These are phyloP conservation scores for Hafferia zeledoni DNA, from an alignment of 2,797 vertebrate species.

Conservation along the genomic window DNA sequence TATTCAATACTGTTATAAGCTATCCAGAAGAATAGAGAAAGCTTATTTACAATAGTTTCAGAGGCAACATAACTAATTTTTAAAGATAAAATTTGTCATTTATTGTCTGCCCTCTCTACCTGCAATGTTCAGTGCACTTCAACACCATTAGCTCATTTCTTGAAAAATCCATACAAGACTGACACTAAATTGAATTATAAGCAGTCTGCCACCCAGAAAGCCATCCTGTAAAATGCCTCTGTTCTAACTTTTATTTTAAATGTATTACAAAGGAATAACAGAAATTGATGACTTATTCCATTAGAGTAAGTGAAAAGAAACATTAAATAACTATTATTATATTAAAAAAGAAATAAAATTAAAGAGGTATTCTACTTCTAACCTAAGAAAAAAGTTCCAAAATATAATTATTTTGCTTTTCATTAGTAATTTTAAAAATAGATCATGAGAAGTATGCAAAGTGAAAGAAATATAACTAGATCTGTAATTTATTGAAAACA, in stretches of 20 bases:
- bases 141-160: neutral
- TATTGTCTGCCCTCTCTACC: neutral
- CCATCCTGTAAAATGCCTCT: neutral
- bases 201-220: neutral
- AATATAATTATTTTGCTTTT: neutral
- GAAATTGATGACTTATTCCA: neutral
- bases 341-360: neutral
- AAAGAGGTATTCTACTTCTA: neutral
- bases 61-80: neutral
- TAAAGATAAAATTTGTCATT: neutral
- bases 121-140: neutral
- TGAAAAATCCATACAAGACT: neutral
- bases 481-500: neutral
- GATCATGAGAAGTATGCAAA: neutral
- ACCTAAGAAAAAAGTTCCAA: neutral
- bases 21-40: neutral
- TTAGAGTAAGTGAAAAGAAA: neutral
- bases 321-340: neutral
- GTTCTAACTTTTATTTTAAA: neutral
- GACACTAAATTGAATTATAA: neutral
- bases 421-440: neutral
- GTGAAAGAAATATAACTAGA: neutral
- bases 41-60: neutral
- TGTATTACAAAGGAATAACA: neutral
- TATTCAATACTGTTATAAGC: neutral